Evolutionary conservation across 2,888 invertebrate species (phyloP), one percentile per base, ranked within the genome.

Genomic region (Allolobophora icterica): DNA sequence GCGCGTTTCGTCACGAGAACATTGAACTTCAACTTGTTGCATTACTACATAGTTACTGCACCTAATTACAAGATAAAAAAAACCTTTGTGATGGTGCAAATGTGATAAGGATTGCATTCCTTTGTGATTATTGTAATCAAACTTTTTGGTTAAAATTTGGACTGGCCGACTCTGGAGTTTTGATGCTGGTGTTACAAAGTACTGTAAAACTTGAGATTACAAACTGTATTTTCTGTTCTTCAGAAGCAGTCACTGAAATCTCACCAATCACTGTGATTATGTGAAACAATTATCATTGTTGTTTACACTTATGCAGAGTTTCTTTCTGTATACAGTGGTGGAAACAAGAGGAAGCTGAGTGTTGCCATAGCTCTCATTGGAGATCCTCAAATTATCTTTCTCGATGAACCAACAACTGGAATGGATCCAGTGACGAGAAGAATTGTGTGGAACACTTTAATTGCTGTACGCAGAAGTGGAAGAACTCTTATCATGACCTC

Each of bases 381-480:
- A 11, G 92, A 93, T 90, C 94, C 93, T 8, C 92, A 92, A 13
- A 71, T 94, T 35, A 92, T 94, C 19, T 93, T 94, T 91, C 92
- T 94, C n/a, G 94, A 94, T 91, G 93, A 94, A 91, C 93, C 94
- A 15, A 93, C 93, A 33, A 96, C 95, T 13, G 91, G 97, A 89
- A 97, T 97, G 96, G 97, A 98, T 94, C 97, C 97, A 0, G 97
- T 97, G 1, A 97, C 97, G 2, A 97, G 97, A 94, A 96, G 98
- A 91, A 96, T 97, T 91, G 96, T 98, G 21, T 98, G 98, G 98
- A 92, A 97, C 93, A 97, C 97, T 30, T 96, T 98, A 45, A 96
- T 96, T 92, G 96, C 96, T 91, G 96, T 97, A 84, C 96, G 97
- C 89, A 96, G 97, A 91, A 96, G 96, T 4, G 97, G 97, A 0